Evolutionary conservation across 2,797 vertebrate species (phyloP).

Genomic region (Cryptoblepharus egeriae): DNA sequence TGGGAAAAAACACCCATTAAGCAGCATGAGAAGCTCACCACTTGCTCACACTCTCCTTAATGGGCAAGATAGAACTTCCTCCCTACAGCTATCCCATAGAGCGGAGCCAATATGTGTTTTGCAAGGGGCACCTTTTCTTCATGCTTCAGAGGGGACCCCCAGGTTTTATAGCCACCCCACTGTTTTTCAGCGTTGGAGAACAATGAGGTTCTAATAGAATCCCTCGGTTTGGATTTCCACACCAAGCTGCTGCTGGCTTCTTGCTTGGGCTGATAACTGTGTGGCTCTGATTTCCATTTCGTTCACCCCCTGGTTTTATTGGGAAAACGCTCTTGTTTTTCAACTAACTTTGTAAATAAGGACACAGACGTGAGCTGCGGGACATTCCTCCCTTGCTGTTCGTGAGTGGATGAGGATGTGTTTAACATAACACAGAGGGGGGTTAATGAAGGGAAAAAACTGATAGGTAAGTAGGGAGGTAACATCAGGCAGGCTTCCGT

Average conservation of each 20-base stretch:
- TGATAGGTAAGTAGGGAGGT: too few relatives aligned
- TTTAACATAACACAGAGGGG: too few relatives aligned
- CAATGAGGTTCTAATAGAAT: conserved; percentile 37
- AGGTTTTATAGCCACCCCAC: conserved; percentile 37
- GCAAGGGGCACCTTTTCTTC: conserved; percentile 15
- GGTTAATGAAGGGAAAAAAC: too few relatives aligned
- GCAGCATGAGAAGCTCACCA: not conserved
- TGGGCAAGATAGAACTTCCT: not conserved
- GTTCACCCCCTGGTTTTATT: conserved; percentile 25
- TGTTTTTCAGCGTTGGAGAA: conserved; percentile 36
- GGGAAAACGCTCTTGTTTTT: not conserved
- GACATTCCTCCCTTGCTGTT: not conserved
- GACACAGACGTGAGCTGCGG: not conserved
- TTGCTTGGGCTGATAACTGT: rapidly evolving
- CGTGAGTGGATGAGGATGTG: not conserved
- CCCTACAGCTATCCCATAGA: conserved; percentile 7
- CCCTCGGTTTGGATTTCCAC: conserved; percentile 13
- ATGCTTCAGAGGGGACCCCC: conserved; percentile 24
- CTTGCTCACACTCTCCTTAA: conserved; percentile 4
- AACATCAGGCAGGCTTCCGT: too few relatives aligned
- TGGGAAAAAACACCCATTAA: rapidly evolving
- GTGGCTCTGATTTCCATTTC: conserved; percentile 8
- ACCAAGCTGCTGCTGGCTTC: not conserved
- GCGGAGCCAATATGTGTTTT: conserved; percentile 24
- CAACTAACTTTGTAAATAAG: not conserved